Evolutionary conservation across 2,113 vertebrate genomes (phyloP).

Genomic region (Seriola dumerili): DNA sequence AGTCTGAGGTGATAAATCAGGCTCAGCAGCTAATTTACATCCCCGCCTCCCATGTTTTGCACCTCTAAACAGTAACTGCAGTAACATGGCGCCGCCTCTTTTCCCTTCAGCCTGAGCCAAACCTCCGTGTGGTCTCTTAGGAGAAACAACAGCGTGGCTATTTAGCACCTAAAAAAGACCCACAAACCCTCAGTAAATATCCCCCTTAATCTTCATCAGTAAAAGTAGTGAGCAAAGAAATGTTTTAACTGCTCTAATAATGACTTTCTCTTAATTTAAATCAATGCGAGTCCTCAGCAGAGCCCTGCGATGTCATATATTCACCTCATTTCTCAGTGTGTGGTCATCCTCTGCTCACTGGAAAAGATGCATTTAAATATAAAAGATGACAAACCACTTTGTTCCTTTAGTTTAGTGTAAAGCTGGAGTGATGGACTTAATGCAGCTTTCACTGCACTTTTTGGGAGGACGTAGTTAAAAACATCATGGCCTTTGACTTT

Average conservation of each 20-base stretch:
- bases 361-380: neutral
- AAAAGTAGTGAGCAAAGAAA: neutral
- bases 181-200: neutral
- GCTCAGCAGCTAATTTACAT: neutral
- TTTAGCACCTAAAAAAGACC: neutral
- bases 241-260: neutral
- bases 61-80: neutral
- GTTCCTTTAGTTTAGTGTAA: conserved; percentile 3
- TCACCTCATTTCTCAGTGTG: neutral
- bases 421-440: neutral
- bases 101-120: neutral
- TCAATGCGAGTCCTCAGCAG: neutral
- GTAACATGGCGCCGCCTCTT: neutral
- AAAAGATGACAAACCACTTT: neutral
- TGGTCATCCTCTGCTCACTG: neutral
- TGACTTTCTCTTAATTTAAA: neutral
- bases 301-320: no score
- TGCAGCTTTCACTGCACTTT: neutral
- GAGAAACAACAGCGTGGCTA: neutral
- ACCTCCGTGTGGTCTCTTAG: neutral
- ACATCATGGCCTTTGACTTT: conserved; percentile 5
- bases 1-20: conserved; percentile 37
- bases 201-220: neutral
- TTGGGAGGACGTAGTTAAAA: conserved; percentile 19
- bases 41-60: neutral